A percentile compares a stretch with the other conserved stretches of the same genome.
Conservation (phyloP, 2,113 vertebrate genomes). For the Heterotilapia buettikoferi region DNA sequence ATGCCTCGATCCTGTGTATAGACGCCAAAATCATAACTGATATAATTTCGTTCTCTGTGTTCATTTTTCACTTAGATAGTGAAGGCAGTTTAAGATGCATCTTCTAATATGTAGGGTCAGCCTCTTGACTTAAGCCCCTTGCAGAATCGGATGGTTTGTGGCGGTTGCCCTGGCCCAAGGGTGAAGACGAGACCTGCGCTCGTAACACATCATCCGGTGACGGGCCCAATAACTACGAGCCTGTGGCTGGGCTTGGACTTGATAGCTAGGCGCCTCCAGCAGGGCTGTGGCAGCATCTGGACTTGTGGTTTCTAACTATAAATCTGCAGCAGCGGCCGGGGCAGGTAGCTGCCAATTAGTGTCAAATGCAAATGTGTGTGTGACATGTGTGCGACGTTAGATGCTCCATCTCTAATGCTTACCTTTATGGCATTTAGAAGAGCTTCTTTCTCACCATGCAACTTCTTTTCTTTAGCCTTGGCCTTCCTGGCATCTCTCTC, state of each 20-base stretch:
- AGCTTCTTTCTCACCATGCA: conserved; percentile 65
- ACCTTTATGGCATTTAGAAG: conserved; percentile 85
- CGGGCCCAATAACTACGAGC: background rate
- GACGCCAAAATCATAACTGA: background rate
- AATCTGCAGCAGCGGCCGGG: background rate
- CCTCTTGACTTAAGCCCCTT: background rate
- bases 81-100: background rate
- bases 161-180: background rate
- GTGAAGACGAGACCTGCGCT: background rate
- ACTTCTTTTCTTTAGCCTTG: conserved; percentile 77
- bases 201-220: fast-evolving
- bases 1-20: conserved; percentile 79
- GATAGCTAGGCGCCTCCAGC: fast-evolving
- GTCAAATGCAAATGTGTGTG: background rate
- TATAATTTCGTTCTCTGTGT: fast-evolving
- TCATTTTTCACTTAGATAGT: background rate
- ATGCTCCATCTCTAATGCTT: background rate
- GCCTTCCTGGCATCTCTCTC: conserved; percentile 86
- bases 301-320: background rate
- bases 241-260: background rate
- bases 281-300: background rate
- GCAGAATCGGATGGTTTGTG: background rate
- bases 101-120: background rate
- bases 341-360: background rate
- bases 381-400: fast-evolving